Conservation (phyloP, 2,113 vertebrate genomes). For the Atrichornis clamosus region DNA sequence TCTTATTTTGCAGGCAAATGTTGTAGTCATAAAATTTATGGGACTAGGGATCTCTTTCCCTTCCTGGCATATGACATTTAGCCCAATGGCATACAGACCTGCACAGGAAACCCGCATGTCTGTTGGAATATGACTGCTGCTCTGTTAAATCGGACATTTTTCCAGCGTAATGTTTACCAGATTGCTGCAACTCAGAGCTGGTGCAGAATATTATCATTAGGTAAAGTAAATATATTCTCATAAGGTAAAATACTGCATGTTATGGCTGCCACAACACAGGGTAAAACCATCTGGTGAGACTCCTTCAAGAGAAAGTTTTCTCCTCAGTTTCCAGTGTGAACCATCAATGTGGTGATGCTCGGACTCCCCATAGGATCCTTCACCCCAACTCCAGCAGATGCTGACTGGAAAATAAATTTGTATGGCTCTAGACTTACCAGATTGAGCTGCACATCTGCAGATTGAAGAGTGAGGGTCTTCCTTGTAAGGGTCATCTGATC, state of each 20-base stretch:
- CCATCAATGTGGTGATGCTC: rapidly evolving
- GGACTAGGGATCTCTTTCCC: neutral
- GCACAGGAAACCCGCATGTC: neutral
- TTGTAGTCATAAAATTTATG: neutral
- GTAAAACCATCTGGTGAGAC: neutral
- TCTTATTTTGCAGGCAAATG: neutral
- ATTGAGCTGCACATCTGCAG: neutral
- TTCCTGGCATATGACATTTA: neutral
- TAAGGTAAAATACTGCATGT: neutral
- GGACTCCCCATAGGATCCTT: neutral
- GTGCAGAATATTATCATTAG: neutral
- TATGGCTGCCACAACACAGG: neutral
- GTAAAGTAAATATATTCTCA: neutral
- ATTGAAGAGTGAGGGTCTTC: neutral
- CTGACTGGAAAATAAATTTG: neutral
- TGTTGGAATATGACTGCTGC: neutral
- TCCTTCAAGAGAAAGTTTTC: neutral
- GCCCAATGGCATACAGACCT: rapidly evolving
- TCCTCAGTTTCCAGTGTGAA: neutral
- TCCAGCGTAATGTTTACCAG: neutral
- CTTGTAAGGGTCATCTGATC: neutral
- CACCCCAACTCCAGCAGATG: neutral
- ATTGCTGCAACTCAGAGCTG: neutral
- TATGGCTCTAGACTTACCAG: neutral
- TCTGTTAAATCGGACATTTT: neutral